These are phyloP conservation scores for Prosopocoilus inquinatus DNA, from an alignment of 2,888 invertebrate genomes.

Conservation along the genomic window DNA sequence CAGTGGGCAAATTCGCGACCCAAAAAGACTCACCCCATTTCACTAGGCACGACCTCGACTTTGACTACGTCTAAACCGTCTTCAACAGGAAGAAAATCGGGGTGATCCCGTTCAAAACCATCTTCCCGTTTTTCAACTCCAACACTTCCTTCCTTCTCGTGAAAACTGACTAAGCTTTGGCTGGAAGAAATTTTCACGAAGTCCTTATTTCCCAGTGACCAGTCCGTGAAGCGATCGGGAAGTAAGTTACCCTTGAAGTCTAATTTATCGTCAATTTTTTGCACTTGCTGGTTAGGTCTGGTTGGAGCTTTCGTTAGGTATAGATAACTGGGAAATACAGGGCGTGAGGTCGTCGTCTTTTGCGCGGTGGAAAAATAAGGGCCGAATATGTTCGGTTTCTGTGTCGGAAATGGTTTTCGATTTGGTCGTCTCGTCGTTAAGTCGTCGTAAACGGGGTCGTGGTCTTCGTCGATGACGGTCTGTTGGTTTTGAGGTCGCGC, in stretches of 20 bases:
- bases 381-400: background rate
- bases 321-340: constrained; percentile 20
- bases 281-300: background rate
- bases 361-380: background rate
- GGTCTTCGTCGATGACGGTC: constrained; percentile 5
- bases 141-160: constrained; percentile 27
- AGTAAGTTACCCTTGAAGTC: constrained; percentile 21
- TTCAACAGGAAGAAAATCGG: constrained; percentile 12
- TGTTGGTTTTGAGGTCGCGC: background rate
- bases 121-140: constrained; percentile 8
- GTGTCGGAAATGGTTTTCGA: constrained; percentile 17
- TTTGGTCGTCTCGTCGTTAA: constrained; percentile 34
- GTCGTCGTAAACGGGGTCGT: constrained; percentile 6
- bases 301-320: constrained; percentile 11
- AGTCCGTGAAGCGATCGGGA: constrained; percentile 11
- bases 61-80: constrained; percentile 25
- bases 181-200: constrained; percentile 36
- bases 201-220: constrained; percentile 25
- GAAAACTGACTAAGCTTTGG: no score
- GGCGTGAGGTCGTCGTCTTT: constrained; percentile 3
- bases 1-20: no score
- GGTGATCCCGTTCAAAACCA: background rate
- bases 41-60: constrained; percentile 30
- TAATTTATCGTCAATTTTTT: constrained; percentile 28
- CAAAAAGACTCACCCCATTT: constrained; percentile 26